These are phyloP conservation scores for Drosophila aldrichi DNA, from an alignment of 2,888 invertebrate genomes.

Conservation along the genomic window DNA sequence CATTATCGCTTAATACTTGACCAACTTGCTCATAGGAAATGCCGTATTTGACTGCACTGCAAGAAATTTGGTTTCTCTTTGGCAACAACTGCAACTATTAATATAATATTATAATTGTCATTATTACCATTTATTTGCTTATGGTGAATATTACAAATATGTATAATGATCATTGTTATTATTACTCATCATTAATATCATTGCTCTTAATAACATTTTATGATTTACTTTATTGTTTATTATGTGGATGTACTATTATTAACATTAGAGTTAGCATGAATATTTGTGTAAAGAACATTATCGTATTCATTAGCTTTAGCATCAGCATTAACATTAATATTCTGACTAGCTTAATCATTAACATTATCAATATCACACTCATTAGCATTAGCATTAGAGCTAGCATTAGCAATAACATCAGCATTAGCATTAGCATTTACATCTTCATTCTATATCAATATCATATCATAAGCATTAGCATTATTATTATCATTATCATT, in stretches of 20 bases:
- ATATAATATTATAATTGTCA: neutral
- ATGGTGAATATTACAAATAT: neutral
- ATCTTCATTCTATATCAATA: neutral
- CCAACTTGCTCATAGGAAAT: conserved; percentile 42
- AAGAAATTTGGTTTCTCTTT: neutral
- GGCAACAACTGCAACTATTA: too few relatives aligned
- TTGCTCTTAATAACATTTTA: neutral
- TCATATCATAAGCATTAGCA: neutral
- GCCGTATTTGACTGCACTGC: conserved; percentile 25
- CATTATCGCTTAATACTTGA: conserved; percentile 75
- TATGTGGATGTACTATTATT: too few relatives aligned
- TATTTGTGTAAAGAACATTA: too few relatives aligned
- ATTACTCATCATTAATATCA: neutral
- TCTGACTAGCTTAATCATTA: neutral
- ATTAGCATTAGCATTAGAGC: neutral
- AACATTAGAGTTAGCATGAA: neutral
- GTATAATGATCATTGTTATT: neutral
- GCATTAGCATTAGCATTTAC: neutral
- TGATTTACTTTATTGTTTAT: too few relatives aligned
- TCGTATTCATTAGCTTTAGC: too few relatives aligned
- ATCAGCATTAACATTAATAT: too few relatives aligned
- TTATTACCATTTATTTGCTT: neutral
- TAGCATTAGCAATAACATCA: neutral
- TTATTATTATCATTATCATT: neutral
- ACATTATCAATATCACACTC: neutral